Evolutionary conservation across 2,888 invertebrate species (phyloP).

Genomic region (Lepidochrysops patricia): DNA sequence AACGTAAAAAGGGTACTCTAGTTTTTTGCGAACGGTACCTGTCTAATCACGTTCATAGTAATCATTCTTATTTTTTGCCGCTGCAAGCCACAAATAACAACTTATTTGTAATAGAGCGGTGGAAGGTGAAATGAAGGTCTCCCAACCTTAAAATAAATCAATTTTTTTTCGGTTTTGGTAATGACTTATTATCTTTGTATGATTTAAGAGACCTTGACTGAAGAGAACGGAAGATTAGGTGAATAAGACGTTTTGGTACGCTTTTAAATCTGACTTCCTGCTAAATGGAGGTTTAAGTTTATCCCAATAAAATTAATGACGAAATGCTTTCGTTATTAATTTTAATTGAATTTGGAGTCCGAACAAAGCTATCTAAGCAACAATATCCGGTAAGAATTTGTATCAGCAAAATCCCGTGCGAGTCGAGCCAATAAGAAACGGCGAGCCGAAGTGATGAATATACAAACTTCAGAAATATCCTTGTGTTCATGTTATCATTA

Average conservation of each 20-base stretch:
- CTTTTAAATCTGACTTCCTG: not conserved
- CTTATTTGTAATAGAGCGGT: conserved; percentile 39
- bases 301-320: not conserved
- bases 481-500: conserved; percentile 5
- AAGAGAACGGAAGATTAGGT: not conserved
- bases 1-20: not conserved
- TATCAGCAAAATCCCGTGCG: not conserved
- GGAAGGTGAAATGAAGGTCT: conserved; percentile 33
- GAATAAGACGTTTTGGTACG: not conserved
- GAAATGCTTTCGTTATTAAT: not conserved
- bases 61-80: conserved; percentile 43
- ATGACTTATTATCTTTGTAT: conserved; percentile 8
- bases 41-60: conserved; percentile 40
- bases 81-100: conserved; percentile 42
- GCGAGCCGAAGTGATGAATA: not conserved
- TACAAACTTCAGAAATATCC: not conserved
- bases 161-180: conserved; percentile 19
- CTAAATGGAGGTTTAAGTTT: not conserved
- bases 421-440: not conserved
- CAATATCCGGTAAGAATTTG: not conserved
- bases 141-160: conserved; percentile 18
- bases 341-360: not conserved
- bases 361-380: not conserved
- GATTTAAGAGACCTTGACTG: conserved; percentile 5
- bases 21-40: conserved; percentile 33